phyloP scores from a whole-genome alignment of 2,113 vertebrate genomes.

The Pachypanchax playfairii region DNA sequence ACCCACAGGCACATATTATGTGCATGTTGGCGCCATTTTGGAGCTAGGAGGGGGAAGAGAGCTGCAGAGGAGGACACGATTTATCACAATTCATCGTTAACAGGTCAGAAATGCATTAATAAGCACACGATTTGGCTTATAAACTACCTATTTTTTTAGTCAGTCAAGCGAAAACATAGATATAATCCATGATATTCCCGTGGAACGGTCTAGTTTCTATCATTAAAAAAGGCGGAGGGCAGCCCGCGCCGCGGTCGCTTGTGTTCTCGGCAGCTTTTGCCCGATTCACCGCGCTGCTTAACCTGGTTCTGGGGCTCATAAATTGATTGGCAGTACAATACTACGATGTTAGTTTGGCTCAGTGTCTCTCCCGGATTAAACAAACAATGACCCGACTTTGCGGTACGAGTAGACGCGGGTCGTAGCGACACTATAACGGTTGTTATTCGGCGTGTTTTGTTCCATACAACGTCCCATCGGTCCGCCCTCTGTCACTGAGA shows the following conservation, averaged over 20 bases:
- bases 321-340: constrained; percentile 32
- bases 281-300: constrained; percentile 50
- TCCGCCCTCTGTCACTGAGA: constrained; percentile 68
- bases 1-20: constrained; percentile 77
- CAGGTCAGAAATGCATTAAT: constrained; percentile 68
- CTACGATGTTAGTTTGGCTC: not conserved
- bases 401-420: rapidly evolving
- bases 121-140: not conserved
- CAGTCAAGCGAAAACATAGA: not conserved
- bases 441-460: constrained; percentile 51
- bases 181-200: not conserved
- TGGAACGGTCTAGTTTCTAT: constrained; percentile 1
- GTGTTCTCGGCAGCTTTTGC: constrained; percentile 59
- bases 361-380: not conserved
- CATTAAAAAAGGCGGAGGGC: constrained; percentile 27
- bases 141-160: not conserved
- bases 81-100: constrained; percentile 78
- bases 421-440: constrained; percentile 1
- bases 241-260: constrained; percentile 66
- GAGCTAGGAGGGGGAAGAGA: constrained; percentile 86
- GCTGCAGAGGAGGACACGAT: constrained; percentile 85
- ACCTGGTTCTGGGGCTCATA: constrained; percentile 47
- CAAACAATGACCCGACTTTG: not conserved
- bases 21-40: constrained; percentile 99
- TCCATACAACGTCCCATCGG: constrained; percentile 35